Conservation (phyloP, 1,140 invertebrate species). For the Theocolax elegans region DNA sequence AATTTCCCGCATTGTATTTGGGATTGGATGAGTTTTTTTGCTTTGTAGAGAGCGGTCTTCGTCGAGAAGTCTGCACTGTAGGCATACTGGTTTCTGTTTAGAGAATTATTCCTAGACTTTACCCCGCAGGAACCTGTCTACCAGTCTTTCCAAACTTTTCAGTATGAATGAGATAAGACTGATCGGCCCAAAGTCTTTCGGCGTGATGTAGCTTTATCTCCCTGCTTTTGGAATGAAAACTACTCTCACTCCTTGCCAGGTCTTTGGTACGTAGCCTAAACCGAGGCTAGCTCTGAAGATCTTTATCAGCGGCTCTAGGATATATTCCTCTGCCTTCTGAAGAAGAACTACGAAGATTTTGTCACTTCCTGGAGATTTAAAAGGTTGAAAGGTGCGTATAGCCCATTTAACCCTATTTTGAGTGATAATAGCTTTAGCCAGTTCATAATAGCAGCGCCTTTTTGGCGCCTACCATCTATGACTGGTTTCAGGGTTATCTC, state of each 20-base stretch:
- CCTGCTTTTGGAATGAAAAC: too few species aligned
- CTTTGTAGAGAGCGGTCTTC: not conserved
- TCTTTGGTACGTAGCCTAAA: not conserved
- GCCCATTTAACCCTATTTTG: too few species aligned
- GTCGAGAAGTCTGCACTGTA: not conserved
- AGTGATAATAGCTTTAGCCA: too few species aligned
- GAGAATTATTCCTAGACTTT: not conserved
- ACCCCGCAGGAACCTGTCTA: slow-evolving; percentile 12
- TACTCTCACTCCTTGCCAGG: not conserved
- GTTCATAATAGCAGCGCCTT: too few species aligned
- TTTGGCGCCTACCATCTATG: too few species aligned
- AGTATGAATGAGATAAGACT: slow-evolving; percentile 14
- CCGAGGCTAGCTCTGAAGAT: not conserved
- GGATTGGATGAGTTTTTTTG: not conserved
- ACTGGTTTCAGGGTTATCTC: too few species aligned
- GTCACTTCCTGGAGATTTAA: not conserved
- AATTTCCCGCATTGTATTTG: not conserved
- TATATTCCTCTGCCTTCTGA: too few species aligned
- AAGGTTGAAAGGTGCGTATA: too few species aligned
- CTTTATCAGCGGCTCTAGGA: too few species aligned
- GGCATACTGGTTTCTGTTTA: not conserved
- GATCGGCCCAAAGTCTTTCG: slow-evolving; percentile 32
- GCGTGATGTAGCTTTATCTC: not conserved
- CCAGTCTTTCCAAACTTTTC: slow-evolving; percentile 34
- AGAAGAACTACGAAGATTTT: not conserved